Evolutionary conservation across 2,888 invertebrate species (phyloP), one percentile per base, ranked within the genome.

Genomic region (Amphimallon solstitiale): DNA sequence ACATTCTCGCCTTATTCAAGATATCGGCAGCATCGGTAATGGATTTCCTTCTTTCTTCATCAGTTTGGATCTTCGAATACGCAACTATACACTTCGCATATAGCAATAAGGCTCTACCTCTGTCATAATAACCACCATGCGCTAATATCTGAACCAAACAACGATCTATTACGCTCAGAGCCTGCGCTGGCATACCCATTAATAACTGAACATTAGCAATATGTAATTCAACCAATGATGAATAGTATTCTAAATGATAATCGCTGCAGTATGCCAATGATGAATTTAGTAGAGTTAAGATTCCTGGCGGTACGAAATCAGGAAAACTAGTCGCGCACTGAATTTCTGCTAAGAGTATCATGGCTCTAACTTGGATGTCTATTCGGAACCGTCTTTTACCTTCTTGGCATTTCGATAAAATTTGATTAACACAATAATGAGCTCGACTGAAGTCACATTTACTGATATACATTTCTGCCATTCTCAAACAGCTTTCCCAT

Each of bases 71-170:
- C 3, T 86, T 83, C 1, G 88, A 87, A 34, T 89, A 87, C 0
- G 92, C 92, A 43, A 93, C 85, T 21, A 91, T 83, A 79, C 94
- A 94, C 76, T 92, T 92, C 0, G 91, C 90, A 75, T 92, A 92
- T 10, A 94, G 83, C 65, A 94, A 85, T 76, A 90, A 84, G 0
- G 89, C 90, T 82, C 92, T 88, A 1, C 91, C 94, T 76, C 90
- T 88, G 79, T 96, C 95, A 74, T 90, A 93, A 17, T 89, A 85
- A 12, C 92, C 91, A 1, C 95, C 95, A 77, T 95, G 92, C 0
- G 93, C 89, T 79, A 94, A 86, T 51, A 94, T 86, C 29, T 86
- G 85, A 5, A 91, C 87, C 75, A 93, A 56, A 65, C 71, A 67
- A 1, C 68, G 48, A 71, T 91, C 89, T 0, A 92, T 86, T 9